A percentile compares a stretch with the other conserved stretches of the same genome.
phyloP scores from a whole-genome alignment of 23 tunicate species.

The Halocynthia roretzi region DNA sequence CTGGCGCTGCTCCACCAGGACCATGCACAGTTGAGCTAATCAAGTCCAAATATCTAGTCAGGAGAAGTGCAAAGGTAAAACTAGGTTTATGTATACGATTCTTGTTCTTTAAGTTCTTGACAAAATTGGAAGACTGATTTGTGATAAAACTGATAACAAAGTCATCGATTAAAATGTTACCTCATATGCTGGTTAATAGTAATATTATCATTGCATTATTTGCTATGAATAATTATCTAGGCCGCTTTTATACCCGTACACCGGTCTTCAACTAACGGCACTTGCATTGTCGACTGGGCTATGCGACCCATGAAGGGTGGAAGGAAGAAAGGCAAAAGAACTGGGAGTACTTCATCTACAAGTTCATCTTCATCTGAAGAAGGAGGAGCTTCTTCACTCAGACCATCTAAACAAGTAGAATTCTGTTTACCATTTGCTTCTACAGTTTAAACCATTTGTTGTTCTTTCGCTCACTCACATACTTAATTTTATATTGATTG shows the following conservation, averaged over 20 bases:
- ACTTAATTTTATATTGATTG: too few relatives aligned
- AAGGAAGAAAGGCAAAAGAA: too few relatives aligned
- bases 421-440: too few relatives aligned
- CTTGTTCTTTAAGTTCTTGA: background rate
- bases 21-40: slow-evolving; percentile 72
- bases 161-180: too few relatives aligned
- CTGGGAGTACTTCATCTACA: background rate
- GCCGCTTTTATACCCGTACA: slow-evolving; percentile 36
- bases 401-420: background rate
- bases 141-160: too few relatives aligned
- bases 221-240: slow-evolving; percentile 3
- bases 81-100: background rate
- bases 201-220: too few relatives aligned
- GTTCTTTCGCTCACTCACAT: too few relatives aligned
- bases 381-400: background rate
- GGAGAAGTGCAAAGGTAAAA: slow-evolving; percentile 77
- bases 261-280: slow-evolving; percentile 46
- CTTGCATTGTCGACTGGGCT: slow-evolving; percentile 48
- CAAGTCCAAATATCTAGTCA: slow-evolving; percentile 59
- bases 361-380: slow-evolving; percentile 5
- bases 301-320: background rate
- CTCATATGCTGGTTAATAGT: too few relatives aligned
- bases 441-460: too few relatives aligned
- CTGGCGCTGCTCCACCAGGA: slow-evolving; percentile 59
- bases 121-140: background rate